These are phyloP conservation scores for Limnothrissa miodon DNA, from an alignment of 2,113 vertebrate genomes.

Conservation along the genomic window DNA sequence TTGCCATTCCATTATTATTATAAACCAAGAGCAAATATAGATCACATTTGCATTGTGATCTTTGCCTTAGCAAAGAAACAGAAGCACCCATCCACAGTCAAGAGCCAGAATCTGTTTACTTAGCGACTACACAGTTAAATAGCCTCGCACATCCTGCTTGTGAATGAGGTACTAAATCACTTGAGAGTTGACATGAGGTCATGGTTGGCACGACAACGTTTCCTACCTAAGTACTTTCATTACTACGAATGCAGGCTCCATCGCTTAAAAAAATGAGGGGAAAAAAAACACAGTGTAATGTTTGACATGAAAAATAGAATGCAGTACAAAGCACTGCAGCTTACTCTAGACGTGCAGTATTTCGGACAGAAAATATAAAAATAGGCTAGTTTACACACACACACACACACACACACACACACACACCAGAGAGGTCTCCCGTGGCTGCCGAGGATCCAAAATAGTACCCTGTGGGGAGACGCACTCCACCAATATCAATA, in stretches of 20 bases:
- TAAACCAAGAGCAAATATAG: no score
- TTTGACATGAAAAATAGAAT: no score
- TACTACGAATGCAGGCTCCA: background rate
- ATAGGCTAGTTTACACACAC: no score
- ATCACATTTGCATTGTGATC: no score
- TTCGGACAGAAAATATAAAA: no score
- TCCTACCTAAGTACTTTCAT: background rate
- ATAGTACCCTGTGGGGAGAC: slow-evolving; percentile 94
- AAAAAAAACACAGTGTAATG: no score
- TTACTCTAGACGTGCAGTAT: no score
- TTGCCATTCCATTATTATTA: no score
- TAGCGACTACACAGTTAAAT: background rate
- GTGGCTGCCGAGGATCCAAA: slow-evolving; percentile 95
- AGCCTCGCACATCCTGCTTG: background rate
- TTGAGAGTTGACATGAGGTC: background rate
- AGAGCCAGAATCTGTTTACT: background rate
- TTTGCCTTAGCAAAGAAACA: background rate
- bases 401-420: slow-evolving; percentile 44
- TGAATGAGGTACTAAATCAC: background rate
- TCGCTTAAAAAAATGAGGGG: no score
- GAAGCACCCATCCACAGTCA: background rate
- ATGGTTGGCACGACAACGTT: no score
- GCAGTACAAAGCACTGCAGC: no score
- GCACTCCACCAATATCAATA: slow-evolving; percentile 91
- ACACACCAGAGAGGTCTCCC: slow-evolving; percentile 90